Evolutionary conservation across 2,797 vertebrate species (phyloP).

Genomic region (Rhinoraja longicauda): DNA sequence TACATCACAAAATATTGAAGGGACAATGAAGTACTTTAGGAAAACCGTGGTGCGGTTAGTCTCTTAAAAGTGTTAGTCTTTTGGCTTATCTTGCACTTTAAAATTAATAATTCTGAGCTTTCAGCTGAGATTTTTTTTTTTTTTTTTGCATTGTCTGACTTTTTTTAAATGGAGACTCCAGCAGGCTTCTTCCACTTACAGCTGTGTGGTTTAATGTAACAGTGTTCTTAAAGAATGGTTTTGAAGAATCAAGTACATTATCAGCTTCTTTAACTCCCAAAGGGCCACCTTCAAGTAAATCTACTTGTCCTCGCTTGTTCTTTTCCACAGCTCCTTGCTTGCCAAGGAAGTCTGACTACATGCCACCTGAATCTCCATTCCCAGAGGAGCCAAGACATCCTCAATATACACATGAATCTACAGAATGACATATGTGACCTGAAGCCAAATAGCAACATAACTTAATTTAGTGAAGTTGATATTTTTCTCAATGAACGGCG

Average conservation of each 20-base stretch:
- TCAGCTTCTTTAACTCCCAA: not conserved
- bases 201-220: not conserved
- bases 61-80: not conserved
- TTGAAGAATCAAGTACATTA: constrained; percentile 1
- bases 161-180: constrained; percentile 3
- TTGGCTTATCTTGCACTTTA: not conserved
- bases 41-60: too few relatives aligned
- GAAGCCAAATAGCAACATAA: not conserved
- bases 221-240: not conserved
- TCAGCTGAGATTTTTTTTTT: not conserved
- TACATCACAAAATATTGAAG: not conserved
- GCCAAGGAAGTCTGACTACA: not conserved
- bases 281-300: not conserved
- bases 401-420: not conserved
- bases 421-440: not conserved
- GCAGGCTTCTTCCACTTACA: not conserved
- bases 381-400: not conserved
- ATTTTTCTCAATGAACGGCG: not conserved
- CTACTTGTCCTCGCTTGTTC: not conserved
- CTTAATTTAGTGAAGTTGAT: not conserved
- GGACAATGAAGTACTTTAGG: not conserved
- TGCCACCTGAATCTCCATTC: not conserved
- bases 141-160: not conserved
- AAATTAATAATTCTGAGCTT: not conserved
- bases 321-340: not conserved